Evolutionary conservation across 2,888 invertebrate genomes (phyloP).

Genomic region (Microdon myrmicae): DNA sequence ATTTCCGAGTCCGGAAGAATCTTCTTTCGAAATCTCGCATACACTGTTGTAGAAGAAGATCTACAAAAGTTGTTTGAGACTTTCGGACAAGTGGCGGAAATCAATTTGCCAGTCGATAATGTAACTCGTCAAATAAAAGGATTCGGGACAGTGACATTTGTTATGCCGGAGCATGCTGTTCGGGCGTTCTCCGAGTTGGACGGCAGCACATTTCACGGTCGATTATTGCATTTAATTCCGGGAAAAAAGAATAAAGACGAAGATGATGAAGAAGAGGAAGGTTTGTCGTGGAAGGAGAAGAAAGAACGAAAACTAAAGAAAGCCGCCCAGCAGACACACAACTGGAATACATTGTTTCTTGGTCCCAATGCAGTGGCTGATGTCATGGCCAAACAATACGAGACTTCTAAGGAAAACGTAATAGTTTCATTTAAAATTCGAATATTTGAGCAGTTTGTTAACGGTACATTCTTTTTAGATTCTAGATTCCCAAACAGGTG

Average conservation of each 20-base stretch:
- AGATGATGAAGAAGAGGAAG: slow-evolving; percentile 69
- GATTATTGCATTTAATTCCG: slow-evolving; percentile 93
- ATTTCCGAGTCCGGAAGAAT: slow-evolving; percentile 92
- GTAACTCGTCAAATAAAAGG: slow-evolving; percentile 84
- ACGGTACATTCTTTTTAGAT: slow-evolving; percentile 60
- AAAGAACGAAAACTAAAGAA: slow-evolving; percentile 81
- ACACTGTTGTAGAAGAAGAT: slow-evolving; percentile 86
- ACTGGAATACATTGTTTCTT: slow-evolving; percentile 96
- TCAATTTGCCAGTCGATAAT: slow-evolving; percentile 88
- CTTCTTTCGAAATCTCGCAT: slow-evolving; percentile 91
- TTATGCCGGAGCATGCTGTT: slow-evolving; percentile 95
- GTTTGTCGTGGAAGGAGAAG: slow-evolving; percentile 83
- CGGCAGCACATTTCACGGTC: slow-evolving; percentile 89
- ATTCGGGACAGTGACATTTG: slow-evolving; percentile 90
- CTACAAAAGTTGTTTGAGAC: slow-evolving; percentile 83
- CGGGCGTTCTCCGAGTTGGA: slow-evolving; percentile 88
- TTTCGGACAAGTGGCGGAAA: slow-evolving; percentile 87
- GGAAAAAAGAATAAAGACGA: slow-evolving; percentile 76
- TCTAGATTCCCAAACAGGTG: slow-evolving; percentile 65
- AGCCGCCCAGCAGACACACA: slow-evolving; percentile 81
- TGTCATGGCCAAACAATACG: slow-evolving; percentile 84
- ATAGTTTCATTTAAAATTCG: slow-evolving; percentile 6
- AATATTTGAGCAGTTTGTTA: not conserved
- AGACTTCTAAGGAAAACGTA: slow-evolving; percentile 85
- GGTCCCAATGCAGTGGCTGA: slow-evolving; percentile 94